Evolutionary conservation across 2,797 vertebrate species (phyloP).

Genomic region (Cossypha heuglini): DNA sequence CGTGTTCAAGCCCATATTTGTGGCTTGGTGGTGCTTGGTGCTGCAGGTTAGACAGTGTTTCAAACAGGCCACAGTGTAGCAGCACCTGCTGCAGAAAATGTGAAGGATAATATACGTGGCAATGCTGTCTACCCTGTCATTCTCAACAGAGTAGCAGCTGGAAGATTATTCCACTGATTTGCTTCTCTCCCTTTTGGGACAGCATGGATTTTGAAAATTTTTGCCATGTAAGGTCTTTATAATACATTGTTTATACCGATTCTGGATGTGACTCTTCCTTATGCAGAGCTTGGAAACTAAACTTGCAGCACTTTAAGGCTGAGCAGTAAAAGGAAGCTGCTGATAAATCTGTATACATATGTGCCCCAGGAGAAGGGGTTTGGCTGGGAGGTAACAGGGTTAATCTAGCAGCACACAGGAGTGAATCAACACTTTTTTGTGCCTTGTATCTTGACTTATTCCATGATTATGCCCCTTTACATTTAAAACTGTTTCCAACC

Average conservation of each 20-base stretch:
- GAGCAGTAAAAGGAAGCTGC: not conserved
- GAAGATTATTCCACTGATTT: not conserved
- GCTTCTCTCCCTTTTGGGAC: not conserved
- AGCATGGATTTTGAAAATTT: not conserved
- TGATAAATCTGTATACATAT: not conserved
- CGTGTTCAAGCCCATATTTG: not conserved
- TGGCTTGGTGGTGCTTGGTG: not conserved
- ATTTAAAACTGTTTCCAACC: not conserved
- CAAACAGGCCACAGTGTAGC: not conserved
- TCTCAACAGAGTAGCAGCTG: not conserved
- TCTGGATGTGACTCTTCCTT: not conserved
- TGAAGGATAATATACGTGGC: not conserved
- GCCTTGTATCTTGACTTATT: not conserved
- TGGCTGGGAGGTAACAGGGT: not conserved
- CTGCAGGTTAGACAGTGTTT: not conserved
- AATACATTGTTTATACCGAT: not conserved
- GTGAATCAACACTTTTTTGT: not conserved
- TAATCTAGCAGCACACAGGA: not conserved
- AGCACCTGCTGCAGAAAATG: not conserved
- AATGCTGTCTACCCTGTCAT: not conserved
- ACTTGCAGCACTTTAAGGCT: not conserved
- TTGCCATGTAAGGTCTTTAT: not conserved
- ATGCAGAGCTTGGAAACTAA: not conserved
- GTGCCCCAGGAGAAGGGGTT: not conserved
- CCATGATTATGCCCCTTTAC: not conserved